Conservation (phyloP, 2,888 invertebrate genomes). For the Tetragonisca angustula region DNA sequence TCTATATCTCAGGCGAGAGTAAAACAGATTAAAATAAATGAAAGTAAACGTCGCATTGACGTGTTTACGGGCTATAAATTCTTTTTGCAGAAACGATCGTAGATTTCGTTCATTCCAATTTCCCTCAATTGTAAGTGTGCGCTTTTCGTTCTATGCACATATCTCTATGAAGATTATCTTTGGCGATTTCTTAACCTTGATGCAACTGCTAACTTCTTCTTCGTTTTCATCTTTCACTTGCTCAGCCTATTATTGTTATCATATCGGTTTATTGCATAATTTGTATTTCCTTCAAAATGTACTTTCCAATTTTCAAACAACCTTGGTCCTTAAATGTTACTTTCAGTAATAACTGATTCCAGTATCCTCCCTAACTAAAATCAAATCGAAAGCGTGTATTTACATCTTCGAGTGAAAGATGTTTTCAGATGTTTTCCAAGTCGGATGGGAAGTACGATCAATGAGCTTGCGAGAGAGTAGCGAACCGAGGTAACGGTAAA, state of each 20-base stretch:
- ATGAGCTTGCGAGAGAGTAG: neutral
- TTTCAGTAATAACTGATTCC: neutral
- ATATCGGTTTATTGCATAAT: too few species aligned
- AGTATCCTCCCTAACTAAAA: neutral
- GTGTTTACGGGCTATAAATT: neutral
- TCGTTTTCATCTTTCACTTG: too few species aligned
- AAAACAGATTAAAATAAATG: neutral
- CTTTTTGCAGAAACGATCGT: neutral
- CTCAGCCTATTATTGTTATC: too few species aligned
- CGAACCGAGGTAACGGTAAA: constrained; percentile 10
- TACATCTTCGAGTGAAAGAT: neutral
- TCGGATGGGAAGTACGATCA: neutral
- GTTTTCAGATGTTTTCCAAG: neutral
- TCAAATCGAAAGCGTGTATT: neutral
- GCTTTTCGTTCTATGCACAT: neutral
- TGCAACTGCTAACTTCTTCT: too few species aligned
- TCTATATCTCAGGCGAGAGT: too few species aligned
- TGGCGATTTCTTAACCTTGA: too few species aligned
- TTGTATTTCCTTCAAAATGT: too few species aligned
- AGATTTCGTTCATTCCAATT: neutral
- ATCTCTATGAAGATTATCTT: too few species aligned
- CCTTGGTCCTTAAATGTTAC: neutral
- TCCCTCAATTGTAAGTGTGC: neutral
- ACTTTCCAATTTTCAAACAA: too few species aligned
- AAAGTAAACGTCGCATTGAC: neutral